Base-by-base conservation (phyloP, 2,888 invertebrate genomes). In the Aphidoletes aphidimyza region DNA sequence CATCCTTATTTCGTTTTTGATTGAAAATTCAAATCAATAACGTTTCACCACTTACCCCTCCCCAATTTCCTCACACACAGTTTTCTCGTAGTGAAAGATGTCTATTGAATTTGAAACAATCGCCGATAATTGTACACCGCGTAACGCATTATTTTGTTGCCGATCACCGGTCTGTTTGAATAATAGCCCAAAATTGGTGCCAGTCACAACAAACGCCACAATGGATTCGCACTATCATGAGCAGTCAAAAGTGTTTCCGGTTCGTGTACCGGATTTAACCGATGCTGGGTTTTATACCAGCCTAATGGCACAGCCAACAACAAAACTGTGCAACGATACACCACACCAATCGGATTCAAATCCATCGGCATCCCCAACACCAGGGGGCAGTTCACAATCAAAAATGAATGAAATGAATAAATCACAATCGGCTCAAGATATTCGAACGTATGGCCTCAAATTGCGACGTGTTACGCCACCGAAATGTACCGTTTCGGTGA, bases 81-180 rank as follows among this genome's bases (percentile, higher is more conserved):
- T 54, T 54, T 54, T 54, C 22, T 54, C 9, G n/a, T n/a, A 78
- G 6, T 36, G 36, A 78, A 84, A 36, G 30, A 84, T 84, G 84
- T 84, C 84, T 30, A 81, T 39, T 34, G 84, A 81, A 45, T 39
- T 47, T 47, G 84, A 84, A 84, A 49, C 78, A 22, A 78, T 45
- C 34, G 78, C 78, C 36, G 85, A 84, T 88, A 89, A 89, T 89
- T 90, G 90, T 91, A 91, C 91, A 90, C 91, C 90, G 89, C 91
- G 89, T 90, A 91, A 89, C 86, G 87, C 87, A 5, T 86, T 87
- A 83, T 87, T 87, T 85, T 87, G 87, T 85, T 87, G 87, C 84
- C 86, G 86, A 47, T 86, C 86, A 83, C 87, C 87, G 47, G 87
- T 86, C 30, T 87, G 87, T 84, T 86, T 87, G 85, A 87, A 86